phyloP scores from a whole-genome alignment of 1,140 invertebrate species.

The Rhopalosiphum padi region DNA sequence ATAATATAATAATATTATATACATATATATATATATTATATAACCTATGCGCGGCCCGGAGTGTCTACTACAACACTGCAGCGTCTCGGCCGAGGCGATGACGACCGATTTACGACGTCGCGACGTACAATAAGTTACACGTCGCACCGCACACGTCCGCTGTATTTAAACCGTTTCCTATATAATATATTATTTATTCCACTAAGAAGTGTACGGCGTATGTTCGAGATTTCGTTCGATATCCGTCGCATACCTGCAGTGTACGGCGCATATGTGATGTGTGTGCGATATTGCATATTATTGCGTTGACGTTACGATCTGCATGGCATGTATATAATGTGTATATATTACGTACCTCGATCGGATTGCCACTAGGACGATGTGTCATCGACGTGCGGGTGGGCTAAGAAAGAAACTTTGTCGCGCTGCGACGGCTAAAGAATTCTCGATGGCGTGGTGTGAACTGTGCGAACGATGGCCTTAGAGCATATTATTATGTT shows the following conservation, averaged over 20 bases:
- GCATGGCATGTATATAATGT: too few relatives aligned
- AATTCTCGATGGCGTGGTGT: too few relatives aligned
- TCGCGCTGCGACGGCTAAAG: too few relatives aligned
- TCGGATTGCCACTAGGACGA: neutral
- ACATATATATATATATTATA: too few relatives aligned
- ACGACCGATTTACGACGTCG: neutral
- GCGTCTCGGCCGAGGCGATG: neutral
- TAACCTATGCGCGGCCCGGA: neutral
- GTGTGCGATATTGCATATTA: too few relatives aligned
- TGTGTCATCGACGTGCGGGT: too few relatives aligned
- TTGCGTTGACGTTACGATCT: neutral
- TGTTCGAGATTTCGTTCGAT: neutral
- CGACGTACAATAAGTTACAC: neutral
- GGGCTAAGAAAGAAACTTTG: too few relatives aligned
- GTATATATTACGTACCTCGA: neutral
- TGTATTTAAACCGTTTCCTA: neutral
- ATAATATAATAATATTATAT: neutral
- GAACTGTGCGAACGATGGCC: too few relatives aligned
- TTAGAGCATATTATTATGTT: too few relatives aligned
- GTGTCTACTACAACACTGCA: neutral
- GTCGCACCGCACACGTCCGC: neutral
- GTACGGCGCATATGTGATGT: too few relatives aligned
- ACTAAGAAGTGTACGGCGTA: neutral
- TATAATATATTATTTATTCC: neutral
- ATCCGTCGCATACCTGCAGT: neutral